Conservation (phyloP, 2,797 vertebrate species). For the Siniperca scherzeri region DNA sequence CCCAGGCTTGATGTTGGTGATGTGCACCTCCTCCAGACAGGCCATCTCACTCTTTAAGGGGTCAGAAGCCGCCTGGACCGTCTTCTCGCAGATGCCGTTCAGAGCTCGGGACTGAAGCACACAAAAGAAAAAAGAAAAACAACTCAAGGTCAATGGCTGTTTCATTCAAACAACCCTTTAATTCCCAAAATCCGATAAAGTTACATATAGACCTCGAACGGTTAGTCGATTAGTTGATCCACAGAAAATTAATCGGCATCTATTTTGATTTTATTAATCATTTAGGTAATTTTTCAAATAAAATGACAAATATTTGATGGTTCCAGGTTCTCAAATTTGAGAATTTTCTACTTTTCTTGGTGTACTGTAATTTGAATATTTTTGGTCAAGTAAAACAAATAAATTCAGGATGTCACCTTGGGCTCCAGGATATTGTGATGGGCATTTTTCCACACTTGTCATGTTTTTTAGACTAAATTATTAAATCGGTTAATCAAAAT, state of each 20-base stretch:
- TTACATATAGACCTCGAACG: background rate
- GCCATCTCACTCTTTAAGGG: slow-evolving; percentile 88
- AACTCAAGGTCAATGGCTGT: background rate
- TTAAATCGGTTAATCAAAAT: background rate
- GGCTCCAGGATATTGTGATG: background rate
- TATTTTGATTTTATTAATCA: background rate
- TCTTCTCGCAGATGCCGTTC: slow-evolving; percentile 92
- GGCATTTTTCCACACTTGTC: background rate
- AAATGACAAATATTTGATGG: background rate
- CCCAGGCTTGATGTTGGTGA: slow-evolving; percentile 89
- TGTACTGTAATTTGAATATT: background rate
- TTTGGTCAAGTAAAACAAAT: no score
- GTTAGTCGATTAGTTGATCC: background rate
- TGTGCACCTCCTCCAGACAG: slow-evolving; percentile 91
- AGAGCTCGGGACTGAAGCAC: slow-evolving; percentile 89
- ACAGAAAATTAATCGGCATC: no score
- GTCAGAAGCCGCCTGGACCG: slow-evolving; percentile 87
- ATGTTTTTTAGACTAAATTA: background rate
- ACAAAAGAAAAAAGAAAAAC: background rate
- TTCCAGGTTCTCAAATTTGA: background rate
- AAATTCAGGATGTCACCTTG: no score
- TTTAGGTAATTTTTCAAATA: background rate
- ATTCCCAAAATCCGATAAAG: background rate
- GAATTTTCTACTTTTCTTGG: background rate
- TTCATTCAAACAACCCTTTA: no score